Base-by-base conservation (phyloP, 2,888 invertebrate genomes). In the Tipula vernalis region DNA sequence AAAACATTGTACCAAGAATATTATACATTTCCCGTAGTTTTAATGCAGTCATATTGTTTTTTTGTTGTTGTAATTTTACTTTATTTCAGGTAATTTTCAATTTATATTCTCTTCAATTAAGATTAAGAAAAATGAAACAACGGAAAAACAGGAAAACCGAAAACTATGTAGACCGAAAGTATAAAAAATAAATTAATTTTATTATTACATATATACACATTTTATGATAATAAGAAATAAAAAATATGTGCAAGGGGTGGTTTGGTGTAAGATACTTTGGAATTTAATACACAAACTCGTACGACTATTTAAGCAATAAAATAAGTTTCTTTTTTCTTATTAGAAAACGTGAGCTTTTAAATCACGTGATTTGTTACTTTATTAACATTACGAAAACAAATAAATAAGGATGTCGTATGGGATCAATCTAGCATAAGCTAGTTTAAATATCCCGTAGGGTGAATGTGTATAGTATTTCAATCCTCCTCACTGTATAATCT, bases 51-150 rank as follows among this genome's bases (percentile, higher is more conserved):
- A 71, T 71, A 71, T 71, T 71, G 28, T 71, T 71, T 51, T 15
- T n/a, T 28, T 28, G 28, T 28, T 28, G 28, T 28, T 15, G 51
- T 51, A 51, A 51, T 51, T 51, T 51, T 51, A 51, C 51, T 51
- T 51, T n/a, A 51, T 51, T 71, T 71, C 28, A 71, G 71, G 71
- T 71, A 71, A 71, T 71, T 71, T 71, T 71, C 71, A 71, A 71
- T 71, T 71, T 71, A 71, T 71, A 71, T 71, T 71, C 71, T 71
- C 71, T 71, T 71, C 71, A 71, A 71, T 71, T 71, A 71, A 71
- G 71, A 71, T 71, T 71, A 71, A 57, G 51, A 57, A 8, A 57
- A 15, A 57, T 15, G 28, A 15, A 15, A 57, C 5, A 12, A 71
- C 3, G 10, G 28, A 71, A 28, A 18, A 18, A 8, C n/a, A 57